phyloP scores from a whole-genome alignment of 2,113 vertebrate genomes.

The Eudorcas thomsonii region DNA sequence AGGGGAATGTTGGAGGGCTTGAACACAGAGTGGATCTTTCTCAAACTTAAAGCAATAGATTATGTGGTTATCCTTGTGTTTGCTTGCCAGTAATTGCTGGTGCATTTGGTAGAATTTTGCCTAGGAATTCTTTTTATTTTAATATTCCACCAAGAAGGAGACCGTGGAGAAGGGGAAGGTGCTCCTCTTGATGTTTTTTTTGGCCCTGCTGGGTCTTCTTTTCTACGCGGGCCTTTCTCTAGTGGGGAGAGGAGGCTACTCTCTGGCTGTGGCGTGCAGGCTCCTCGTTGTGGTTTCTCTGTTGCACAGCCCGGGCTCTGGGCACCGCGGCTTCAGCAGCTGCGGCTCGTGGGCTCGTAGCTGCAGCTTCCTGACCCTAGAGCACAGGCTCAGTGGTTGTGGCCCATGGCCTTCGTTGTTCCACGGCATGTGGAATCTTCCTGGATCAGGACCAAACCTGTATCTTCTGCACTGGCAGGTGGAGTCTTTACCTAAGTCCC shows the following conservation, averaged over 20 bases:
- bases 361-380: background rate
- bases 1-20: background rate
- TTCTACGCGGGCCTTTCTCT: background rate
- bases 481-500: background rate
- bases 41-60: background rate
- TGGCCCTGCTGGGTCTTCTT: background rate
- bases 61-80: background rate
- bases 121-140: background rate
- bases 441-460: background rate
- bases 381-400: background rate
- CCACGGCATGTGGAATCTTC: background rate
- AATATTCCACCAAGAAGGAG: background rate
- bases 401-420: background rate
- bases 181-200: background rate
- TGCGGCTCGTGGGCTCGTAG: background rate
- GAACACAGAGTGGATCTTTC: background rate
- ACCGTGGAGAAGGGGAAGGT: background rate
- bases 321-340: background rate
- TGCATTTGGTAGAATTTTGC: background rate
- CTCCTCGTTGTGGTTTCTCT: background rate
- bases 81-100: background rate
- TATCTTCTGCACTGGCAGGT: background rate
- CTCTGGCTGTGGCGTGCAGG: background rate
- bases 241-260: background rate
- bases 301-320: background rate